Evolutionary conservation across 2,797 vertebrate species (phyloP).

Genomic region (Morelia viridis): DNA sequence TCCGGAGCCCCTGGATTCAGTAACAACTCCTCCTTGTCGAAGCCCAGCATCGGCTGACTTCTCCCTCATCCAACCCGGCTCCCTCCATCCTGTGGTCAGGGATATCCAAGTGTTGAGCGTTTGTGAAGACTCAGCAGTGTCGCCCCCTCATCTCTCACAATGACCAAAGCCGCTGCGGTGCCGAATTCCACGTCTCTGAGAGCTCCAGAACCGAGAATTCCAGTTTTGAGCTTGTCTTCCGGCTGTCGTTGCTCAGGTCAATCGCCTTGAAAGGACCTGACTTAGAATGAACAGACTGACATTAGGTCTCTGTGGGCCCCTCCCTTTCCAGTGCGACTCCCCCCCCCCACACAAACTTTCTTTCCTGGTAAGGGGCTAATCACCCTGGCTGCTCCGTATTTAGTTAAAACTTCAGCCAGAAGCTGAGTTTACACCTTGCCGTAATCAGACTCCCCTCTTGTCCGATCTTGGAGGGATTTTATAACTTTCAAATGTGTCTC

Average conservation of each 20-base stretch:
- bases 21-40: background rate
- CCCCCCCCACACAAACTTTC: constrained; percentile 42
- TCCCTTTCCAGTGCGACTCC: constrained; percentile 29
- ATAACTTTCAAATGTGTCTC: constrained; percentile 66
- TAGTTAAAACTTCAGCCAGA: constrained; percentile 67
- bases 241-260: background rate
- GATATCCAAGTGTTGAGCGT: too few relatives aligned
- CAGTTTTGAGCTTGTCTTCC: background rate
- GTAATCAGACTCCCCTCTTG: constrained; percentile 65
- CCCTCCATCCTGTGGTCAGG: background rate
- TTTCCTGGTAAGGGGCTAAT: constrained; percentile 31
- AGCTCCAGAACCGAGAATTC: background rate
- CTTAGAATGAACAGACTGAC: rapidly evolving
- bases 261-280: background rate
- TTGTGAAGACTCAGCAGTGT: background rate
- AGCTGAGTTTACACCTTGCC: constrained; percentile 73
- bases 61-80: too few relatives aligned
- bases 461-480: constrained; percentile 70
- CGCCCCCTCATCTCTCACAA: background rate
- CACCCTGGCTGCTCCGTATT: constrained; percentile 23
- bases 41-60: too few relatives aligned
- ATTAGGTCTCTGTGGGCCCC: rapidly evolving
- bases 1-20: too few relatives aligned
- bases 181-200: too few relatives aligned
- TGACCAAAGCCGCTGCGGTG: too few relatives aligned